Base-by-base conservation (phyloP, 2,113 vertebrate species). In the Columbina picui region DNA sequence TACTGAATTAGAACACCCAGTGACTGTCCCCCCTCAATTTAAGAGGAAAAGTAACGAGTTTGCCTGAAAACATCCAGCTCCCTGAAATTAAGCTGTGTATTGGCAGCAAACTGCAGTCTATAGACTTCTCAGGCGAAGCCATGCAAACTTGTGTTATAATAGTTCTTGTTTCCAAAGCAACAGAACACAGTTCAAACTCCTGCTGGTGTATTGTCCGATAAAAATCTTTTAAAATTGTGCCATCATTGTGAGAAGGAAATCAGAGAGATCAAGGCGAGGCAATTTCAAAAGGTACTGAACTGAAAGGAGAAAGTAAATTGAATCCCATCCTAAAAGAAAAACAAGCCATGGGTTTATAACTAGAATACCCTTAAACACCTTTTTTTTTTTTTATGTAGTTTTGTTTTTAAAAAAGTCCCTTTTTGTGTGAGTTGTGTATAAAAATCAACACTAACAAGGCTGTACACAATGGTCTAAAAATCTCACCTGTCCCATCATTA, bases 121-220 rank as follows among this genome's bases (percentile, higher is more conserved):
- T 14, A 29, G 83, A 32, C 0, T 1, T 64, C 78, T 86, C 53
- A n/a, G 7, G 38, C 2, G 8, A 77, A 95, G 77, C 59, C 53
- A 8, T 7, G 45, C 60, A 60, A 88, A 84, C 32, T 90, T 69
- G 36, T 63, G 52, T 56, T 67, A 22, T 7, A 6, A 64, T 45
- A 53, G 64, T 70, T 84, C 43, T 78, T 1, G n/a, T 93, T 97
- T 95, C 95, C 94, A 91, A 78, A 97, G 88, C 93, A 96, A 94
- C 71, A 61, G 81, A 93, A 59, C 77, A 34, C 4, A 22, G 75
- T 56, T 84, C 87, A 77, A 79, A 89, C 63, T 67, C 76, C 94
- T 89, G 76, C 76, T 89, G 64, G 13, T 43, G 68, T 70, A 79
- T 90, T 90, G 87, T 87, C 92, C 1, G 2, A 91, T 91, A 79